phyloP scores from a whole-genome alignment of 1,140 invertebrate species.

The Charaxes varanes region DNA sequence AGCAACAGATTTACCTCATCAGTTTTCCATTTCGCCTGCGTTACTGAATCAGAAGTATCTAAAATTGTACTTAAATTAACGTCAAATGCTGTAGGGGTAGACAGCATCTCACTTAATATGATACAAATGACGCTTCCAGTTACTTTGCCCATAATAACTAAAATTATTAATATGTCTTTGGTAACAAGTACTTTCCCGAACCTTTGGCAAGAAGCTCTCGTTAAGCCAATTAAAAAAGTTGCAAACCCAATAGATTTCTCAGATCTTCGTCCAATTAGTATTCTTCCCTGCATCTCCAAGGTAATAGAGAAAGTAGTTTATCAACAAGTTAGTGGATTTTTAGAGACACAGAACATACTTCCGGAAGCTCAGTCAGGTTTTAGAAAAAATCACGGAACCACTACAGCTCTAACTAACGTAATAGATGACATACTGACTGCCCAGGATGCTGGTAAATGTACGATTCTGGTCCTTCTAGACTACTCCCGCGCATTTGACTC shows the following conservation, averaged over 20 bases:
- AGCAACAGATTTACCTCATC: no score
- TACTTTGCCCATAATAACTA: not conserved
- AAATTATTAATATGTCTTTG: slow-evolving; percentile 5
- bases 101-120: slow-evolving; percentile 8
- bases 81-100: slow-evolving; percentile 8
- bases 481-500: not conserved
- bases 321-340: not conserved
- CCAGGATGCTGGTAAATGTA: not conserved
- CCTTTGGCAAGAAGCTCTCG: slow-evolving; percentile 1
- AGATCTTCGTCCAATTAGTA: slow-evolving; percentile 2
- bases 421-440: slow-evolving; percentile 1
- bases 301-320: slow-evolving; percentile 1
- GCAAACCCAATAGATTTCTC: not conserved
- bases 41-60: no score
- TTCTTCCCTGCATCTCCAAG: slow-evolving; percentile 2
- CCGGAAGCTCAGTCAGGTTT: slow-evolving; percentile 1
- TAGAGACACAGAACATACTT: slow-evolving; percentile 1
- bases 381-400: slow-evolving; percentile 1
- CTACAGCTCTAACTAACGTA: not conserved
- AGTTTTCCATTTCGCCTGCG: no score
- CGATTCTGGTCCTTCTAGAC: not conserved
- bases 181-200: slow-evolving; percentile 3
- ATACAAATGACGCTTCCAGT: not conserved
- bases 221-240: slow-evolving; percentile 1
- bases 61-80: no score